Conservation (phyloP, 2,888 invertebrate genomes). For the Pseudococcus longispinus region DNA sequence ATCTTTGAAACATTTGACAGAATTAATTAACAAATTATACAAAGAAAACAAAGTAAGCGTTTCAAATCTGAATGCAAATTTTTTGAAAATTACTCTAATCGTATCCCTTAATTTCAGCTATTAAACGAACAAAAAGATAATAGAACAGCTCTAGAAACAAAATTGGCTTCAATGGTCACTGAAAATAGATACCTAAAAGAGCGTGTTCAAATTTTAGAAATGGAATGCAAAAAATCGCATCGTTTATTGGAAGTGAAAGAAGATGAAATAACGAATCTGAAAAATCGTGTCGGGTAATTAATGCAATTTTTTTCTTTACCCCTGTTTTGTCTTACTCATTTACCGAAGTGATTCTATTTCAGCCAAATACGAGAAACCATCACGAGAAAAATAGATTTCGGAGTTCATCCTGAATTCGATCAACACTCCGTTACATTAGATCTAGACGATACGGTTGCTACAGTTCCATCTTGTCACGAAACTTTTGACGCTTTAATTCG, state of each 20-base stretch:
- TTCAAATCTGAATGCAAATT: not conserved
- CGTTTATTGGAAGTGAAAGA: slow-evolving; percentile 33
- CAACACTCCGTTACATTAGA: not conserved
- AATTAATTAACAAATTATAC: not conserved
- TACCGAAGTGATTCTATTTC: not conserved
- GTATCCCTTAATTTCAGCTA: slow-evolving; percentile 7
- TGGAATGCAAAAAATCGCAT: slow-evolving; percentile 36
- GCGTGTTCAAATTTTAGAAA: slow-evolving; percentile 1
- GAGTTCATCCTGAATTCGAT: not conserved
- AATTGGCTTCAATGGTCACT: not conserved
- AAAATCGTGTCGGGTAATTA: slow-evolving; percentile 46
- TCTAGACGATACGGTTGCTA: slow-evolving; percentile 39
- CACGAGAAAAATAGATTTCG: slow-evolving; percentile 49
- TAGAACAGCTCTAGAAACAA: slow-evolving; percentile 42
- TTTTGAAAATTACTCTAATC: not conserved
- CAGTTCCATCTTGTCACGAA: slow-evolving; percentile 1
- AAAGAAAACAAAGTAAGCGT: slow-evolving; percentile 51
- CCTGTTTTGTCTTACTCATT: not conserved
- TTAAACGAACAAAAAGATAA: slow-evolving; percentile 42
- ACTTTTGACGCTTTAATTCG: slow-evolving; percentile 44
- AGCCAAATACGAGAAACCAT: slow-evolving; percentile 1
- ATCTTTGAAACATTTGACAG: slow-evolving; percentile 30
- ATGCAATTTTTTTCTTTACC: not conserved
- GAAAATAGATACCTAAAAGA: slow-evolving; percentile 44
- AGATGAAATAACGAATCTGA: slow-evolving; percentile 44